phyloP scores from a whole-genome alignment of 2,113 vertebrate genomes.

The Stegostoma tigrinum region DNA sequence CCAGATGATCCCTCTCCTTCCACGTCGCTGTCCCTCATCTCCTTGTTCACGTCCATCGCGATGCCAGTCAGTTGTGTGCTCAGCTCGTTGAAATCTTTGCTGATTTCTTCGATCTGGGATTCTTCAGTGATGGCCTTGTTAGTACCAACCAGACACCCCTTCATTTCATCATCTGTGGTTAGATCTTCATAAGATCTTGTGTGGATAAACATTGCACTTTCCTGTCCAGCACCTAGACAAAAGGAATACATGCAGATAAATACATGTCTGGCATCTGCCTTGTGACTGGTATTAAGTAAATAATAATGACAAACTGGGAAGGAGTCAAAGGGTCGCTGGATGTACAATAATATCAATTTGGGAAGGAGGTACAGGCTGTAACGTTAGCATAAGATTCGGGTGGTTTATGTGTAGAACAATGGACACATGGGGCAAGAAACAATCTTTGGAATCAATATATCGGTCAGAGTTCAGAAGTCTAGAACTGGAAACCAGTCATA shows the following conservation, averaged over 20 bases:
- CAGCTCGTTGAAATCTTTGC: conserved; percentile 64
- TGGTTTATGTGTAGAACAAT: neutral
- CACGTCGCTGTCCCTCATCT: conserved; percentile 52
- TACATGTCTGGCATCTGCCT: neutral
- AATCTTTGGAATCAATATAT: neutral
- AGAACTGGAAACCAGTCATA: neutral
- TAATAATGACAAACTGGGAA: neutral
- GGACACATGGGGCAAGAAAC: neutral
- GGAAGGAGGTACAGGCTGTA: neutral
- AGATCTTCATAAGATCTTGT: conserved; percentile 87
- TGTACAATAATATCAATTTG: neutral
- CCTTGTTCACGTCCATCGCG: conserved; percentile 57
- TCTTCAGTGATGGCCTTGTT: conserved; percentile 37
- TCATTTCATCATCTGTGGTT: conserved; percentile 58
- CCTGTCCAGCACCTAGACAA: conserved; percentile 74
- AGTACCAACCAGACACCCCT: conserved; percentile 38
- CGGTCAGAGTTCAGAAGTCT: neutral
- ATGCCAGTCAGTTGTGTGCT: conserved; percentile 62
- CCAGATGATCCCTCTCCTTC: conserved; percentile 47
- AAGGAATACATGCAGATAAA: neutral
- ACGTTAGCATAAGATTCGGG: neutral
- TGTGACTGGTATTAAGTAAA: neutral
- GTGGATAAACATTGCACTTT: conserved; percentile 85
- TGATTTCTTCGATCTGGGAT: conserved; percentile 60
- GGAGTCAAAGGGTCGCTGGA: neutral